Evolutionary conservation across 2,113 vertebrate species (phyloP), one percentile per base, ranked within the genome.

Genomic region (Sorex fumeus): DNA sequence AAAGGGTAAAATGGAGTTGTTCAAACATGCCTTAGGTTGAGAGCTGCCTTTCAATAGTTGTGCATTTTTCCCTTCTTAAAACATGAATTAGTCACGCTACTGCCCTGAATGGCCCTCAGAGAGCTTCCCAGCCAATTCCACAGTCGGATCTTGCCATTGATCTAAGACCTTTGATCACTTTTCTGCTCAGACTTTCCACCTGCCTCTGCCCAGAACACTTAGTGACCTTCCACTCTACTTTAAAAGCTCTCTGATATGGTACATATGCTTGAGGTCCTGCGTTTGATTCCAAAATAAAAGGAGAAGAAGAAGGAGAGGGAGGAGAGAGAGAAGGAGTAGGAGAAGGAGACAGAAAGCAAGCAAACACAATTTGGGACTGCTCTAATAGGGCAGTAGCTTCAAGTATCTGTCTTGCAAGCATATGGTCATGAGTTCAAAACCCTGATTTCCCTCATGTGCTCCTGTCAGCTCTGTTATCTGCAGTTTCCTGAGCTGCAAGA

Each of bases 21-120:
- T 81, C 83, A 36, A 95, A 62, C 36, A 40, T 7, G 8, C 2
- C 23, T 82, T 13, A 1, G 21, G 9, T 75, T 82, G 67, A 75
- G 90, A 34, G 8, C 10, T 47, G 57, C 27, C n/a, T 87, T 88
- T 87, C 91, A 84, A 40, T 67, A 36, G 50, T 76, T 85, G 3
- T 0, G 6, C 28, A 16, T 40, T 74, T 36, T 87, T 94, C 60
- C 4, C 47, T 83, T 87, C 23, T 60, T 78, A 79, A 76, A 93
- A 60, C 28, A 66, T 62, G 78, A 88, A 82, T 79, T 66, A 85
- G 13, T 28, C 13, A n/a, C 30, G 7, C 71, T 28, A 69, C 10
- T 23, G n/a, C 11, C 7, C 4, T 10, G 32, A 50, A 21, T 40
- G 40, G 57, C 28, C 13, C 43, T 76, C 66, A 72, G 91, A 28